These are phyloP conservation scores for Limonius californicus DNA, from an alignment of 1,140 invertebrate genomes.

Conservation along the genomic window DNA sequence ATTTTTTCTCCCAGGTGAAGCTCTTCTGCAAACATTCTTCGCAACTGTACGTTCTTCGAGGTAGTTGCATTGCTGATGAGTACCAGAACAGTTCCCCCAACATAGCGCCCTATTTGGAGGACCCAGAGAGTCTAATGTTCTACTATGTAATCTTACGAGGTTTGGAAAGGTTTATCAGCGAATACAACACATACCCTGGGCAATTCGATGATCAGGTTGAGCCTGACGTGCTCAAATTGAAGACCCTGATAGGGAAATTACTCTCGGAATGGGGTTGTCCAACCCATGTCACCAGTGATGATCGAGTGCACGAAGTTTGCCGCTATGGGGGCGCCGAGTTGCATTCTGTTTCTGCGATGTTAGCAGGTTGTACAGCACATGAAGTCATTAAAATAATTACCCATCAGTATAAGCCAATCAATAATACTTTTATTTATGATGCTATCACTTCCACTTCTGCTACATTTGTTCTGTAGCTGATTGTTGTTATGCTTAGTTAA, in stretches of 20 bases:
- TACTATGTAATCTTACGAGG: conserved; percentile 90
- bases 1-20: conserved; percentile 58
- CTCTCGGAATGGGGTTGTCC: conserved; percentile 80
- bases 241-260: conserved; percentile 55
- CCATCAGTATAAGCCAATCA: conserved; percentile 91
- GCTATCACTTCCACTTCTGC: conserved; percentile 83
- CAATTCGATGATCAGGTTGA: conserved; percentile 84
- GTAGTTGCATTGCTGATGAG: conserved; percentile 76
- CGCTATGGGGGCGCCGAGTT: conserved; percentile 90
- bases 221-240: conserved; percentile 73
- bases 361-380: conserved; percentile 90
- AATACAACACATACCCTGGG: conserved; percentile 89
- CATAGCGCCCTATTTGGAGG: conserved; percentile 54
- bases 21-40: conserved; percentile 82
- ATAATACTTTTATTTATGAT: conserved; percentile 96
- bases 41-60: conserved; percentile 74
- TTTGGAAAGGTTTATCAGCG: conserved; percentile 83
- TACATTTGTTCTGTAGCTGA: conserved; percentile 63
- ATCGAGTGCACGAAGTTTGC: conserved; percentile 93
- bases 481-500: too few relatives aligned
- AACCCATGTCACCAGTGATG: conserved; percentile 73
- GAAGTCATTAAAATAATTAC: conserved; percentile 98
- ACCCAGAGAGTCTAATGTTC: conserved; percentile 81
- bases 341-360: conserved; percentile 91
- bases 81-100: conserved; percentile 50